Percentiles rank a stretch among this genome's conserved stretches.
These are phyloP conservation scores for Clusia tigrina DNA, from an alignment of 2,888 invertebrate species.

Conservation along the genomic window DNA sequence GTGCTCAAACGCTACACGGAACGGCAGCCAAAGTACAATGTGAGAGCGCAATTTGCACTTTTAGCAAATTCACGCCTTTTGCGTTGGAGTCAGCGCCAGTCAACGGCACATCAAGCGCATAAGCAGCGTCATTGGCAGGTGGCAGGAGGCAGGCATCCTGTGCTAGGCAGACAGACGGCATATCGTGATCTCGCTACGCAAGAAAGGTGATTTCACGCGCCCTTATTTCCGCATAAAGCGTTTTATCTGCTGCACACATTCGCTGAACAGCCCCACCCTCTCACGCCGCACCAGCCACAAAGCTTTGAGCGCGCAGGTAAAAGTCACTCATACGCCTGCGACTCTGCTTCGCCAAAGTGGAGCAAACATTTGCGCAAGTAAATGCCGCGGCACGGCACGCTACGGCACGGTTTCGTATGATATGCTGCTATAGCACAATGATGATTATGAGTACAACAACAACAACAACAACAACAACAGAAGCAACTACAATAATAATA, in stretches of 20 bases:
- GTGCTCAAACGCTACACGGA: background rate
- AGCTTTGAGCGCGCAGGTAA: background rate
- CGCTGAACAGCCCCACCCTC: background rate
- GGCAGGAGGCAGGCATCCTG: background rate
- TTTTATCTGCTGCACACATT: constrained; percentile 7
- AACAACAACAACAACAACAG: background rate
- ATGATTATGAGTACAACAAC: background rate
- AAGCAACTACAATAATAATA: background rate
- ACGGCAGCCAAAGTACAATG: background rate
- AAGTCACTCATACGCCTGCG: background rate
- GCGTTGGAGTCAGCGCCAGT: constrained; percentile 9
- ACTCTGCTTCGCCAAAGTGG: background rate
- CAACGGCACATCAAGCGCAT: background rate
- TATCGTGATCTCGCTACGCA: constrained; percentile 4
- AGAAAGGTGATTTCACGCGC: constrained; percentile 16
- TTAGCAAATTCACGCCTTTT: constrained; percentile 26
- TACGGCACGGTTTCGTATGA: background rate
- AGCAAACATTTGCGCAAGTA: background rate
- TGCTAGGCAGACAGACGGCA: background rate
- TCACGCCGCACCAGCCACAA: background rate
- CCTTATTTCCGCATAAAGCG: constrained; percentile 16
- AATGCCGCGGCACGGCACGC: background rate
- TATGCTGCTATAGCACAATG: background rate
- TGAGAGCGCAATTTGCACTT: constrained; percentile 25
- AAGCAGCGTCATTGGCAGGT: constrained; percentile 1